Percentiles rank a stretch among this genome's conserved stretches.
phyloP scores from a whole-genome alignment of 2,113 vertebrate genomes.

The Furnarius figulus region DNA sequence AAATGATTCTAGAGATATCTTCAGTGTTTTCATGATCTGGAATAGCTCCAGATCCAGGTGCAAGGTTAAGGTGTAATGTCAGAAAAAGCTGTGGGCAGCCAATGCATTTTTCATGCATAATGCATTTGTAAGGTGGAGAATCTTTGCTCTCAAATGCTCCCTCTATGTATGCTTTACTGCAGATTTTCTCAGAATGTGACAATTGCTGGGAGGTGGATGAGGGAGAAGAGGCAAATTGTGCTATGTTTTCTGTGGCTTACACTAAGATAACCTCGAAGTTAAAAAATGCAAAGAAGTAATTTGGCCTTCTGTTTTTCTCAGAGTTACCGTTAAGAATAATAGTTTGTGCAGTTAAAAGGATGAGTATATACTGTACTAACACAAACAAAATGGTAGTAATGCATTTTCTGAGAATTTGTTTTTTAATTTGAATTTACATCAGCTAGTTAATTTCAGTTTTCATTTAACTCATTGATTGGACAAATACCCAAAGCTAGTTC shows the following conservation, averaged over 20 bases:
- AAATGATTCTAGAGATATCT: neutral
- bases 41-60: neutral
- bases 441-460: neutral
- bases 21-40: neutral
- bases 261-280: neutral
- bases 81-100: neutral
- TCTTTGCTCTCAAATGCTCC: neutral
- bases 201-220: neutral
- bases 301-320: neutral
- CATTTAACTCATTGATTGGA: neutral
- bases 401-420: neutral
- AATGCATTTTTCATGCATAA: neutral
- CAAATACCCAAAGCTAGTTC: neutral
- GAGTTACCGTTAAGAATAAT: neutral
- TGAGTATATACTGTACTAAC: neutral
- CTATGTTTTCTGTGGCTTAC: neutral
- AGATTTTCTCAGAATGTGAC: neutral
- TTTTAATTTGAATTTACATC: neutral
- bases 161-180: neutral
- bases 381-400: neutral
- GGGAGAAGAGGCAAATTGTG: neutral
- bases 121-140: neutral
- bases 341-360: neutral
- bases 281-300: neutral
- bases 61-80: neutral